These are phyloP conservation scores for Hippocampus abdominalis DNA, from an alignment of 2,113 vertebrate species.

Conservation along the genomic window DNA sequence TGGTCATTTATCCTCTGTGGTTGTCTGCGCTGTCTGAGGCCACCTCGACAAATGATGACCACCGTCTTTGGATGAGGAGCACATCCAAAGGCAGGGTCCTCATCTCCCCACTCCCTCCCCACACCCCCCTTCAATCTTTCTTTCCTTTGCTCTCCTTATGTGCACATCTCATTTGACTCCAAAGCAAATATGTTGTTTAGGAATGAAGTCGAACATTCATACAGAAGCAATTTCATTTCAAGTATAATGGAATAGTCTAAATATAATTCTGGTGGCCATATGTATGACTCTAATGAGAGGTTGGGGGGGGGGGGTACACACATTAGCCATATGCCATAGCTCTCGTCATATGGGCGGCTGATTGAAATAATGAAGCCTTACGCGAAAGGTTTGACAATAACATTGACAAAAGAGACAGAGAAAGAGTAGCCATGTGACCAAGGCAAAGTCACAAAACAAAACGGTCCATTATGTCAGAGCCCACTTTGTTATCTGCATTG, in stretches of 20 bases:
- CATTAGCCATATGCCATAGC: slow-evolving; percentile 48
- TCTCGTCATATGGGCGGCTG: slow-evolving; percentile 51
- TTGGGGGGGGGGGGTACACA: slow-evolving; percentile 22
- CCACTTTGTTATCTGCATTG: slow-evolving; percentile 52
- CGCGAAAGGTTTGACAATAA: slow-evolving; percentile 57
- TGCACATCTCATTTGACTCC: slow-evolving; percentile 15
- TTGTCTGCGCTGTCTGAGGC: slow-evolving; percentile 44
- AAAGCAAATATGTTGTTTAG: slow-evolving; percentile 2
- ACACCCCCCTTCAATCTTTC: slow-evolving; percentile 11
- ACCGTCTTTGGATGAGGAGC: slow-evolving; percentile 31
- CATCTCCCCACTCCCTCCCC: not conserved
- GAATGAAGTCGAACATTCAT: not conserved
- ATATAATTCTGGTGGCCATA: not conserved
- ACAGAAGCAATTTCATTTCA: not conserved
- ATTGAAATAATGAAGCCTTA: slow-evolving; percentile 66
- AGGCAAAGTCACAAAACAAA: slow-evolving; percentile 48
- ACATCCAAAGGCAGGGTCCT: slow-evolving; percentile 26
- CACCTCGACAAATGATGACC: slow-evolving; percentile 47
- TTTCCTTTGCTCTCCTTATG: not conserved
- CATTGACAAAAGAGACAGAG: slow-evolving; percentile 43
- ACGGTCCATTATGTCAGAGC: slow-evolving; percentile 33
- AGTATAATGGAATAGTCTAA: not conserved
- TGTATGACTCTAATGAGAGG: not conserved
- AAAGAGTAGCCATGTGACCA: slow-evolving; percentile 16
- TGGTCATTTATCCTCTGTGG: slow-evolving; percentile 62